Percentiles rank a stretch among this genome's conserved stretches.
These are phyloP conservation scores for Typhlichthys subterraneus DNA, from an alignment of 2,797 vertebrate species.

Conservation along the genomic window DNA sequence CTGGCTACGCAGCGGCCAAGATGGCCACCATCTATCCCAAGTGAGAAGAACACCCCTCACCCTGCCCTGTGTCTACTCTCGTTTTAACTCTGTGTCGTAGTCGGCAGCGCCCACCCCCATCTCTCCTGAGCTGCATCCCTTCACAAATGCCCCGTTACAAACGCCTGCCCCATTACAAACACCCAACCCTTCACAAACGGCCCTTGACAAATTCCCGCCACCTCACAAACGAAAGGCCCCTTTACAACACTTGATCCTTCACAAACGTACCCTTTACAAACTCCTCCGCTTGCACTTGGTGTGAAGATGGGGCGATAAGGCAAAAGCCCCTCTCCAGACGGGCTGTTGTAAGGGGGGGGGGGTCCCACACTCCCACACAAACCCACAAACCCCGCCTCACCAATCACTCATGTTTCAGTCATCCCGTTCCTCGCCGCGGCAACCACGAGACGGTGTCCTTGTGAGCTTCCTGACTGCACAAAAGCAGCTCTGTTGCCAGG, in stretches of 20 bases:
- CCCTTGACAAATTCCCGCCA: background rate
- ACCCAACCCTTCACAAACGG: background rate
- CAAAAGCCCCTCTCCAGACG: conserved; percentile 10
- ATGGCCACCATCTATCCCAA: conserved; percentile 93
- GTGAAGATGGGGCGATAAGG: conserved; percentile 20
- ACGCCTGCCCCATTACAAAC: background rate
- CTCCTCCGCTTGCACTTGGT: background rate
- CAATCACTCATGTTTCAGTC: conserved; percentile 60
- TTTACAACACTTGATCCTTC: too few relatives aligned
- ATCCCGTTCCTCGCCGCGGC: conserved; percentile 52
- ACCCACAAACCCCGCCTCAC: conserved; percentile 18
- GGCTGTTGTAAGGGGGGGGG: background rate
- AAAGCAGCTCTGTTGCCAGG: conserved; percentile 60
- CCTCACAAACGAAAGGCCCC: background rate
- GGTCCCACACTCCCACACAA: background rate
- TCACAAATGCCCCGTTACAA: background rate
- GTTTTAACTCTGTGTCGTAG: background rate
- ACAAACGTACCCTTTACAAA: background rate
- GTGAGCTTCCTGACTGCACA: conserved; percentile 51
- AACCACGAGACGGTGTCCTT: conserved; percentile 56
- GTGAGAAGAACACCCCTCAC: conserved; percentile 68
- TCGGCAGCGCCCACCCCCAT: background rate
- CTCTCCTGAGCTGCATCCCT: background rate
- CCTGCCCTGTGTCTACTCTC: background rate
- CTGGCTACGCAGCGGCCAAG: conserved; percentile 88